Evolutionary conservation across 2,113 vertebrate species (phyloP).

Genomic region (Alaudala cheleensis): DNA sequence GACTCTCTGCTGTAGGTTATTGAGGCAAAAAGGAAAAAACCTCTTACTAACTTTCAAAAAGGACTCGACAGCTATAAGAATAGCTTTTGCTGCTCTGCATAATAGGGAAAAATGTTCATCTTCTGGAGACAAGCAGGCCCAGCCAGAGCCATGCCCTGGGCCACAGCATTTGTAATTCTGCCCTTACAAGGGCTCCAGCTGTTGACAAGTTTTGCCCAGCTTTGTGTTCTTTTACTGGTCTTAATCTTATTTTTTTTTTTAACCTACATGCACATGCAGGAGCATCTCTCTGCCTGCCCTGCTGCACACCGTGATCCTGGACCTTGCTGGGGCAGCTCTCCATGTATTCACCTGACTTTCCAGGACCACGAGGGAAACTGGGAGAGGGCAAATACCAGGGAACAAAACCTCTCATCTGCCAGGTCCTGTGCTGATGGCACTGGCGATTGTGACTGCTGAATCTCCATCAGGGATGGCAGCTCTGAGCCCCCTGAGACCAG

Average conservation of each 20-base stretch:
- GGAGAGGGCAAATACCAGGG: rapidly evolving
- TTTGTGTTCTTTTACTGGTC: neutral
- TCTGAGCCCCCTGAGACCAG: neutral
- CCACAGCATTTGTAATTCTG: neutral
- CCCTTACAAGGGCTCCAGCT: neutral
- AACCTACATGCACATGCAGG: rapidly evolving
- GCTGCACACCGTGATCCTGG: rapidly evolving
- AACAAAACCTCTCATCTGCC: neutral
- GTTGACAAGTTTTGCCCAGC: neutral
- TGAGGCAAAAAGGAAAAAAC: neutral
- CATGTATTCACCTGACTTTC: rapidly evolving
- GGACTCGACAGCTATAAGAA: conserved; percentile 22
- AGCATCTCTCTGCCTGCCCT: neutral
- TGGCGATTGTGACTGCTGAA: no score
- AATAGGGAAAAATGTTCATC: neutral
- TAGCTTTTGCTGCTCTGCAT: neutral
- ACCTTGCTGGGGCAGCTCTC: neutral
- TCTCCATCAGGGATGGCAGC: neutral
- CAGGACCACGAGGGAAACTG: neutral
- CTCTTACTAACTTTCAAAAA: conserved; percentile 6
- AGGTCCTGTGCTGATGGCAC: no score
- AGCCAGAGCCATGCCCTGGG: neutral
- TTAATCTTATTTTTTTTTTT: neutral
- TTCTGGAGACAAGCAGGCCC: neutral
- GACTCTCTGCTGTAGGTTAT: conserved; percentile 65